Evolutionary conservation across 2,888 invertebrate species (phyloP).

Genomic region (Drosophila yooni): DNA sequence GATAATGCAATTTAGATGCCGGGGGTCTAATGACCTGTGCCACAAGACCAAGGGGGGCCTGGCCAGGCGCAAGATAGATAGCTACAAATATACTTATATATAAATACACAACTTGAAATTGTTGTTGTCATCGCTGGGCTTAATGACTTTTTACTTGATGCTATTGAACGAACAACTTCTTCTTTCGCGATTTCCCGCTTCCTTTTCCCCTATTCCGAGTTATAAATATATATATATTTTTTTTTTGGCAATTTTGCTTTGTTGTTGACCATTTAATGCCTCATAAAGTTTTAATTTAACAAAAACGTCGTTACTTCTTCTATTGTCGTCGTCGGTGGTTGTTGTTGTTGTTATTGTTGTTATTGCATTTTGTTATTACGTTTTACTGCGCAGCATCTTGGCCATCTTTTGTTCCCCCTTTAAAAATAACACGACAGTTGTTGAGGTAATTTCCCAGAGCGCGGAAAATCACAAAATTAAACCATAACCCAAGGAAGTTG

Average conservation of each 20-base stretch:
- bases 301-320: conserved; percentile 66
- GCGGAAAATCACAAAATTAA: conserved; percentile 27
- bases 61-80: neutral
- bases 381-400: conserved; percentile 50
- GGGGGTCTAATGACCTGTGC: conserved; percentile 75
- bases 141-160: conserved; percentile 75
- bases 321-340: conserved; percentile 39
- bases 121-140: conserved; percentile 54
- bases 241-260: conserved; percentile 77
- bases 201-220: conserved; percentile 12
- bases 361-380: conserved; percentile 60
- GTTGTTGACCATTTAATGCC: conserved; percentile 78
- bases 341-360: conserved; percentile 17
- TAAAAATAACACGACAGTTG: conserved; percentile 63
- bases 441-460: conserved; percentile 60
- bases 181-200: conserved; percentile 9
- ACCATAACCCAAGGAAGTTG: conserved; percentile 4
- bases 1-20: conserved; percentile 78
- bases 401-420: conserved; percentile 13
- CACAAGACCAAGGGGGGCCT: conserved; percentile 15
- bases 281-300: conserved; percentile 80
- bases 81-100: conserved; percentile 14
- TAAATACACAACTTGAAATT: conserved; percentile 40
- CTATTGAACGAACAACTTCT: conserved; percentile 57
- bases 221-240: conserved; percentile 42